phyloP scores from a whole-genome alignment of 2,888 invertebrate species.

The Apodemia duryi region DNA sequence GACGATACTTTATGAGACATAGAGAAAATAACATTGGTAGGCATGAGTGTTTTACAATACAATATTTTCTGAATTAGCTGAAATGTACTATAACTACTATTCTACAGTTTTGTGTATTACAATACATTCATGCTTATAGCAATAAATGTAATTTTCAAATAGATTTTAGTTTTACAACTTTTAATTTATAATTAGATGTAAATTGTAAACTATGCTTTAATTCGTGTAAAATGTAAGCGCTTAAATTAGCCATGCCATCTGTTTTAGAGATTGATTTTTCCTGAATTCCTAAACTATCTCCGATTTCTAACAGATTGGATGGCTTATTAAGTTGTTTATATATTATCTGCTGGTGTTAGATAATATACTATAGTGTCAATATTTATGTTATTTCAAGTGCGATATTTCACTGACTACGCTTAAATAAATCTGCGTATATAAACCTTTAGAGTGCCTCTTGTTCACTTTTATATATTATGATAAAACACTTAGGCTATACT shows the following conservation, averaged over 20 bases:
- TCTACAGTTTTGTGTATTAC: neutral
- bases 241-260: conserved; percentile 25
- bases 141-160: conserved; percentile 10
- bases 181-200: conserved; percentile 42
- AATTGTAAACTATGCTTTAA: conserved; percentile 35
- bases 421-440: conserved; percentile 74
- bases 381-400: conserved; percentile 51
- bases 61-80: conserved; percentile 33
- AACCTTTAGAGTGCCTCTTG: conserved; percentile 80
- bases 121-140: neutral
- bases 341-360: conserved; percentile 42
- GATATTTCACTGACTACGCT: conserved; percentile 73
- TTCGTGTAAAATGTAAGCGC: conserved; percentile 27
- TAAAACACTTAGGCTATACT: conserved; percentile 67
- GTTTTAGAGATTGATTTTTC: conserved; percentile 15
- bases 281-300: conserved; percentile 20
- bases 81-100: neutral
- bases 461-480: conserved; percentile 80
- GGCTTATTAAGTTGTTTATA: conserved; percentile 28
- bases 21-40: conserved; percentile 37
- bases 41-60: conserved; percentile 39
- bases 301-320: conserved; percentile 22
- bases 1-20: conserved; percentile 72
- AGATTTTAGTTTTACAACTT: conserved; percentile 39
- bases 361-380: conserved; percentile 41